Evolutionary conservation across 1,140 invertebrate genomes (phyloP).

Genomic region (Anadara kagoshimensis): DNA sequence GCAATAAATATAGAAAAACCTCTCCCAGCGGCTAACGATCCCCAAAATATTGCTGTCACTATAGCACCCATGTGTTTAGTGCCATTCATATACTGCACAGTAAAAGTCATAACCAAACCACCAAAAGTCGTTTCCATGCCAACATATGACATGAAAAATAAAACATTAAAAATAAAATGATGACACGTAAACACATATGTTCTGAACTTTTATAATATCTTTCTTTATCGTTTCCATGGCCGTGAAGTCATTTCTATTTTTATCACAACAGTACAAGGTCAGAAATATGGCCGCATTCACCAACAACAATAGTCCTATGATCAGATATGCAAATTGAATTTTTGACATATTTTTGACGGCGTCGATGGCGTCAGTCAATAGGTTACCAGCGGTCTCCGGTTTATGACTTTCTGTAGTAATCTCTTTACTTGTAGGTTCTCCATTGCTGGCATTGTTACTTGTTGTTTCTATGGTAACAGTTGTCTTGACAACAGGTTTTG

Average conservation of each 20-base stretch:
- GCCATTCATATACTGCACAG: slow-evolving; percentile 66
- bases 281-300: slow-evolving; percentile 72
- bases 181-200: slow-evolving; percentile 20
- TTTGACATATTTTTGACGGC: slow-evolving; percentile 68
- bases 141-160: slow-evolving; percentile 74
- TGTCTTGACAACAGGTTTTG: slow-evolving; percentile 25
- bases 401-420: slow-evolving; percentile 22
- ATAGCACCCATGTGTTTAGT: slow-evolving; percentile 67
- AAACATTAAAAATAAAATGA: slow-evolving; percentile 71
- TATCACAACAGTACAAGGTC: slow-evolving; percentile 71
- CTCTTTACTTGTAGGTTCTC: slow-evolving; percentile 31
- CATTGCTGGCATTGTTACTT: slow-evolving; percentile 19
- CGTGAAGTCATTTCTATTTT: slow-evolving; percentile 31
- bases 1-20: slow-evolving; percentile 74
- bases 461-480: slow-evolving; percentile 13
- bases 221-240: slow-evolving; percentile 20
- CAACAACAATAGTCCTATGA: slow-evolving; percentile 73
- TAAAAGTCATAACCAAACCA: slow-evolving; percentile 73
- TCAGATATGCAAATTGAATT: slow-evolving; percentile 75
- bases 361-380: slow-evolving; percentile 34
- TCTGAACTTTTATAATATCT: slow-evolving; percentile 16
- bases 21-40: slow-evolving; percentile 73
- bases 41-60: slow-evolving; percentile 76
- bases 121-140: slow-evolving; percentile 76
- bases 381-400: slow-evolving; percentile 27